These are phyloP conservation scores for Phallusia fumigata DNA, from an alignment of 23 tunicate genomes.

Conservation along the genomic window DNA sequence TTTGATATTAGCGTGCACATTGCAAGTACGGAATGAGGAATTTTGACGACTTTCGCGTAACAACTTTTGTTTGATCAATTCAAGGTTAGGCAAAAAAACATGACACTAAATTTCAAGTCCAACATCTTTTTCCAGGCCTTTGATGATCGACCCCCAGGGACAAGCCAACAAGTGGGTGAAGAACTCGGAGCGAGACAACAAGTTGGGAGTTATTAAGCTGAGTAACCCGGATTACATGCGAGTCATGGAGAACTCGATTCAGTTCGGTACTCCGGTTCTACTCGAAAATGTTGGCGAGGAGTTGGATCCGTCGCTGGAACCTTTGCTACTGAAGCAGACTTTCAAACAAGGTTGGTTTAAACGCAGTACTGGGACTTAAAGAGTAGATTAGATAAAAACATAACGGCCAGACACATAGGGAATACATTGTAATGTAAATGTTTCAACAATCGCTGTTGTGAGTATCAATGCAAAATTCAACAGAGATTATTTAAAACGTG, in stretches of 20 bases:
- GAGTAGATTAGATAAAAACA: too few relatives aligned
- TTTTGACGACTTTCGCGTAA: too few relatives aligned
- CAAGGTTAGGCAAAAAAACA: too few relatives aligned
- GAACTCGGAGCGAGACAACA: conserved; percentile 93
- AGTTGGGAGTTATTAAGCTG: conserved; percentile 81
- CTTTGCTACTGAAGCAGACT: conserved; percentile 93
- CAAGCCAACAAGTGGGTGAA: conserved; percentile 98
- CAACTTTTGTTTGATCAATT: too few relatives aligned
- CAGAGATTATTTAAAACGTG: too few relatives aligned
- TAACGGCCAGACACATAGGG: too few relatives aligned
- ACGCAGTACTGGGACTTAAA: too few relatives aligned
- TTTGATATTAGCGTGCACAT: too few relatives aligned
- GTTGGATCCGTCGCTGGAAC: conserved; percentile 98
- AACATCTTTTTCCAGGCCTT: conserved; percentile 55
- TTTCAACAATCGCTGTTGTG: too few relatives aligned
- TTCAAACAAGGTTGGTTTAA: conserved; percentile 92
- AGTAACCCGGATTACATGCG: conserved; percentile 92
- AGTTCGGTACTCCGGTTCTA: conserved; percentile 95
- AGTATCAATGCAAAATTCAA: too few relatives aligned
- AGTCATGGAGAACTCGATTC: conserved; percentile 95
- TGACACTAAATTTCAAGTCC: not conserved
- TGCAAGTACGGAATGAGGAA: too few relatives aligned
- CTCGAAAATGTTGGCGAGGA: conserved; percentile 97
- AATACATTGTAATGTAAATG: too few relatives aligned
- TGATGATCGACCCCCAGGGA: conserved; percentile 99